Conservation (phyloP, 2,888 invertebrate genomes). For the Harmothoe impar region DNA sequence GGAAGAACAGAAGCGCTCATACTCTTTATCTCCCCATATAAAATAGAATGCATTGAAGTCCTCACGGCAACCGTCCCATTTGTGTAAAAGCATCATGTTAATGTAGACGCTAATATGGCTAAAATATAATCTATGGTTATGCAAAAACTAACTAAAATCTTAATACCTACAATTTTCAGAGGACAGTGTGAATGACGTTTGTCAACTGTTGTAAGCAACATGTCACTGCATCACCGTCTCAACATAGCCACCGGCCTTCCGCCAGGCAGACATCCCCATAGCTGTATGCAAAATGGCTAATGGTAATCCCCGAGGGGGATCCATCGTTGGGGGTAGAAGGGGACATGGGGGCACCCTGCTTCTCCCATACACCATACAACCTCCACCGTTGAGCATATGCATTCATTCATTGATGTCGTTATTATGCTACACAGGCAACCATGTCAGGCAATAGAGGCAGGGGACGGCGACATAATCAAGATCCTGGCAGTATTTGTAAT, state of each 20-base stretch:
- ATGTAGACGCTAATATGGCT: too few species aligned
- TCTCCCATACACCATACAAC: neutral
- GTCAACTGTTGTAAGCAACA: too few species aligned
- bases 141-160: too few species aligned
- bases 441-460: neutral
- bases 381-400: constrained; percentile 7
- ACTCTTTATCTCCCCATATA: too few species aligned
- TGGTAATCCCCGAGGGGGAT: neutral
- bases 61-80: too few species aligned
- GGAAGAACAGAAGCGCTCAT: neutral
- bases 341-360: neutral
- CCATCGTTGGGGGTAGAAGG: neutral
- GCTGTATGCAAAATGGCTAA: neutral
- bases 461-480: constrained; percentile 36
- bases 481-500: constrained; percentile 17
- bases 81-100: too few species aligned
- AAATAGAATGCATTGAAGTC: too few species aligned
- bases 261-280: neutral
- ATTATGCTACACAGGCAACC: constrained; percentile 45
- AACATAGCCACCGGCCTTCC: neutral
- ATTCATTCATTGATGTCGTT: constrained; percentile 9
- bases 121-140: too few species aligned
- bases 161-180: too few species aligned
- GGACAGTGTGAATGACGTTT: too few species aligned
- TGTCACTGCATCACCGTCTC: too few species aligned